Base-by-base conservation (phyloP, 2,888 invertebrate genomes). In the Tetragonisca angustula region DNA sequence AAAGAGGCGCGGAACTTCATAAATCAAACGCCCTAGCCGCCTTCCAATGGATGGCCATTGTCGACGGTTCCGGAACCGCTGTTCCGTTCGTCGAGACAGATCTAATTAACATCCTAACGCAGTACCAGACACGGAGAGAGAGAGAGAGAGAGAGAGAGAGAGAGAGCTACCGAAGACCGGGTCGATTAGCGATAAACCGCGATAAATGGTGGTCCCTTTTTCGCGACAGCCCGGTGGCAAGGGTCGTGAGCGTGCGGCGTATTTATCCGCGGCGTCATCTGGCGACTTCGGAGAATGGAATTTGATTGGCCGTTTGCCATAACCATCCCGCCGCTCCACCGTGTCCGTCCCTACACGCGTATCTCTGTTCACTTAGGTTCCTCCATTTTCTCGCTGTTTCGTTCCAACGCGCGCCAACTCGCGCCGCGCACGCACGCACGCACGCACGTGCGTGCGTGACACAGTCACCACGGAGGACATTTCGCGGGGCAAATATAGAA, bases 271-370 rank as follows among this genome's bases (percentile, higher is more conserved):
- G 83, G 84, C 88, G 88, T 91, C 89, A 89, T 89, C 85, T 79
- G 81, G 84, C 88, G 83, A 88, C 83, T 85, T 84, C 67, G 81
- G 75, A 83, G 87, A 89, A 86, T 90, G 89, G 88, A 86, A 92
- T 91, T 91, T 90, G 91, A 92, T 92, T 92, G 92, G 92, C 90
- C 87, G 88, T 87, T 90, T 88, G 91, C 92, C 92, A 92, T 88
- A 89, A 86, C 85, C 87, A 85, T 91, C 88, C 81, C 83, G 27
- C 43, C 43, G 43, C 9, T 9, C 43, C 43, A 43, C 43, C 43
- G 43, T 84, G 21, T 21, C 32, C 13, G 78, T 50, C 76, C 79
- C 73, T 80, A 50, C 78, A 73, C 78, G 87, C 78, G 87, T 84
- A 84, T 80, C 86, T 78, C 27, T 27, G 85, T 88, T 88, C 88